Evolutionary conservation across 2,888 invertebrate genomes (phyloP), one percentile per base, ranked within the genome.

Genomic region (Scrobipalpa costella): DNA sequence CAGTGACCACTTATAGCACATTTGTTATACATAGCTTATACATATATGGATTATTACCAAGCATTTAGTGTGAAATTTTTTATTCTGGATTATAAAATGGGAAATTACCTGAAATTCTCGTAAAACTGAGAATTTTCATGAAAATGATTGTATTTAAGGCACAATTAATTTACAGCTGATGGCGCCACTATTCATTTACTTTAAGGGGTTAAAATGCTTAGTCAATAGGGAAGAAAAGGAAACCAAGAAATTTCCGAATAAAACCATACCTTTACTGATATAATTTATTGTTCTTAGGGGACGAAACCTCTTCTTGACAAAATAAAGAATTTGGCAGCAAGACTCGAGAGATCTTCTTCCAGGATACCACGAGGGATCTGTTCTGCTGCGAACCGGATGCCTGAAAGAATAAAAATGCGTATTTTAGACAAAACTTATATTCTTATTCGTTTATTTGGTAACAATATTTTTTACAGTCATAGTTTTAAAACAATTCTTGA

Each of bases 261-360:
- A 44, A 44, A 44, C 38, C 38, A 44, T 59, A 15, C 27, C 27
- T 21, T 61, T 19, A 61, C 15, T 52, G 61, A 52, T 65, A 71
- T 61, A 72, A 72, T 76, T 81, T 81, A 68, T 77, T 79, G 50
- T 73, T 77, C 68, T 76, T 81, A 59, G 72, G 77, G 60, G 19
- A 9, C 11, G 21, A 13, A 15, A 70, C 78, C 11, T 70, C 68
- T 47, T 84, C 84, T 2, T 83, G 80, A 62, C 83, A 83, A 66
- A 80, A 82, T 11, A 84, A 68, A 2, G 79, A 69, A 66, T 79
- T 81, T 2, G 87, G 86, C 63, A 87, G 72, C 64, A 90, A 79
- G 62, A 85, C 73, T 63, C 81, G 78, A 1, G 86, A 80, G 44
- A 90, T 78, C 72, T 84, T 77, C 69, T 85, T 85, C 86, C 90